Evolutionary conservation across 1,140 invertebrate species (phyloP), one percentile per base, ranked within the genome.

Genomic region (Drosophila pseudoananassae): DNA sequence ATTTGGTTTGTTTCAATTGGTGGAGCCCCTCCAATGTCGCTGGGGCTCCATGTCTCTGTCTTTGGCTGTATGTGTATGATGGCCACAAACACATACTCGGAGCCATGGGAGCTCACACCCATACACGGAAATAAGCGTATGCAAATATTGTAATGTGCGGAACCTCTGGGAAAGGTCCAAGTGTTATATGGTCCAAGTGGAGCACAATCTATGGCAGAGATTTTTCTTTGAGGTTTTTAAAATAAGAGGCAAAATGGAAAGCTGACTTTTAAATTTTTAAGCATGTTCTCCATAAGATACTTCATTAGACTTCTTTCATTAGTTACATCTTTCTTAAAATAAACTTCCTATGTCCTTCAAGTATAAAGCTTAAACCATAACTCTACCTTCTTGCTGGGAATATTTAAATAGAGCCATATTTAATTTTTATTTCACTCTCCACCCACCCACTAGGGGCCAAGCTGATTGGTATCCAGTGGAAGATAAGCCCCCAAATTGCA

Each of bases 1-100:
- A 87, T 87, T 87, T 88, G 84, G 76, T 83, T 79, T 84, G 83
- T 88, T 87, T 87, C 83, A 88, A 87, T 87, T 87, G 83, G 83
- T 87, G 78, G 76, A 78, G 78, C 40, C 81, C 53, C 40, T 43
- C 71, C 75, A 78, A 76, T 68, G 65, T 60, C 55, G 46, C 49
- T 68, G 64, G 43, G 50, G 40, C n/a, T 17, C 40, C 40, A 36
- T 36, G 25, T 54, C 33, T 50, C 8, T 57, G 25, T 7, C 36
- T 10, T 15, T 53, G 17, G 40, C 14, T 69, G 43, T 54, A 50
- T 52, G 33, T 66, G 58, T 61, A 73, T 80, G 81, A 25, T 50
- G 75, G 78, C 64, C 69, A 78, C 74, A 72, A 56, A 75, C 60
- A 75, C 33, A 36, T 36, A 2, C 73, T 53, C 50, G 61, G 7